Conservation (phyloP, 1,140 invertebrate species). For the Ectropis grisescens region DNA sequence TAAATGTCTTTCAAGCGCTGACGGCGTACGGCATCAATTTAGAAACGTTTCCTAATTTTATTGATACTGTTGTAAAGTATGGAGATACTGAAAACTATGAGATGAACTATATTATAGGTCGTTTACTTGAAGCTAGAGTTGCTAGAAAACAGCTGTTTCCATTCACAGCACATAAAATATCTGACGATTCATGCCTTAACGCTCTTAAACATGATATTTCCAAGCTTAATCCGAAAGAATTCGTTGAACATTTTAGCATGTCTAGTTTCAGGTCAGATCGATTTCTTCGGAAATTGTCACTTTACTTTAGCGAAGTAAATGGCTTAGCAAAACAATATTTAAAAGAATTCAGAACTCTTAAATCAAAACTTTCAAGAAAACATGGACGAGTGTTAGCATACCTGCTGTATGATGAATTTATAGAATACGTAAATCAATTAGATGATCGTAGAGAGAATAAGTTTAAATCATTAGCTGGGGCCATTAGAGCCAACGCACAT, state of each 20-base stretch:
- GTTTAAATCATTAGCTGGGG: slow-evolving; percentile 8
- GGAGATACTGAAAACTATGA: too few relatives aligned
- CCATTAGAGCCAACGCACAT: slow-evolving; percentile 25
- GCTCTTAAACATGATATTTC: slow-evolving; percentile 17
- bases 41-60: too few relatives aligned
- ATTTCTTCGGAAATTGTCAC: slow-evolving; percentile 23
- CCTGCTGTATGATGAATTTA: not conserved
- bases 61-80: too few relatives aligned
- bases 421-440: slow-evolving; percentile 1
- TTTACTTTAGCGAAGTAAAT: slow-evolving; percentile 29
- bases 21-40: too few relatives aligned
- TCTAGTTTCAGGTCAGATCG: slow-evolving; percentile 5
- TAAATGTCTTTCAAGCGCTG: too few relatives aligned
- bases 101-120: slow-evolving; percentile 6
- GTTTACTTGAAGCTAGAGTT: slow-evolving; percentile 19
- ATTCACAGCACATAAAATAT: slow-evolving; percentile 14
- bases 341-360: too few relatives aligned
- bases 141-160: slow-evolving; percentile 26
- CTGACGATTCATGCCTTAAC: slow-evolving; percentile 28
- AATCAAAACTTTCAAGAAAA: too few relatives aligned
- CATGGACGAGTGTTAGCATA: not conserved
- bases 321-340: slow-evolving; percentile 11
- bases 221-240: slow-evolving; percentile 1
- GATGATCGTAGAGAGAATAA: too few relatives aligned
- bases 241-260: too few relatives aligned